Evolutionary conservation across 2,113 vertebrate species (phyloP).

Genomic region (Chaetops frenatus): DNA sequence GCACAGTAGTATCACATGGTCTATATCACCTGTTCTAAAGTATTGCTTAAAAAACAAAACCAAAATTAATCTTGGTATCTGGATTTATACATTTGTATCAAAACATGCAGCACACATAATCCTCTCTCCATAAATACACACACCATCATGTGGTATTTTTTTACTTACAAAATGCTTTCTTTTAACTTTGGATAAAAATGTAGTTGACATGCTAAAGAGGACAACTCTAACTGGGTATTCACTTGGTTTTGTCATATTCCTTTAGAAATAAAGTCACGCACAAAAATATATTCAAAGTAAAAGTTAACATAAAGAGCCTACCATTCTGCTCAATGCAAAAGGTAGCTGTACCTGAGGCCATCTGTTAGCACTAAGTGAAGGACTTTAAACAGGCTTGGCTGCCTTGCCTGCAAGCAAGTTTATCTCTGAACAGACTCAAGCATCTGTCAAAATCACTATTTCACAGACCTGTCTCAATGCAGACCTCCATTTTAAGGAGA

Average conservation of each 20-base stretch:
- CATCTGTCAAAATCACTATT: background rate
- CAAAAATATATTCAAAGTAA: background rate
- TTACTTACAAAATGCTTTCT: background rate
- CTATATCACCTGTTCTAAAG: background rate
- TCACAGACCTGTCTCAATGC: background rate
- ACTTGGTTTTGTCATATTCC: background rate
- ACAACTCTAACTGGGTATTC: background rate
- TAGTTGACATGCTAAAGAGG: background rate
- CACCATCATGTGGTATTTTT: background rate
- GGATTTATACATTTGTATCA: background rate
- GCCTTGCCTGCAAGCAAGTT: background rate
- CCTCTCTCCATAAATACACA: background rate
- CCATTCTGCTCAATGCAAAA: background rate
- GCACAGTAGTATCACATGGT: background rate
- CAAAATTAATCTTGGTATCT: background rate
- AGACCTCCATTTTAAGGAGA: background rate
- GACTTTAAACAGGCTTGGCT: background rate
- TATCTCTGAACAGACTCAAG: background rate
- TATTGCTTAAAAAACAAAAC: background rate
- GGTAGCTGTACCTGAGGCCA: background rate
- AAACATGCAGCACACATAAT: background rate
- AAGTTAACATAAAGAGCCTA: background rate
- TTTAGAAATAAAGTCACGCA: background rate
- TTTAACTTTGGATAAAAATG: background rate
- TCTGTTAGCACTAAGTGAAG: background rate